Base-by-base conservation (phyloP, 2,888 invertebrate genomes). In the Ophraella communa region DNA sequence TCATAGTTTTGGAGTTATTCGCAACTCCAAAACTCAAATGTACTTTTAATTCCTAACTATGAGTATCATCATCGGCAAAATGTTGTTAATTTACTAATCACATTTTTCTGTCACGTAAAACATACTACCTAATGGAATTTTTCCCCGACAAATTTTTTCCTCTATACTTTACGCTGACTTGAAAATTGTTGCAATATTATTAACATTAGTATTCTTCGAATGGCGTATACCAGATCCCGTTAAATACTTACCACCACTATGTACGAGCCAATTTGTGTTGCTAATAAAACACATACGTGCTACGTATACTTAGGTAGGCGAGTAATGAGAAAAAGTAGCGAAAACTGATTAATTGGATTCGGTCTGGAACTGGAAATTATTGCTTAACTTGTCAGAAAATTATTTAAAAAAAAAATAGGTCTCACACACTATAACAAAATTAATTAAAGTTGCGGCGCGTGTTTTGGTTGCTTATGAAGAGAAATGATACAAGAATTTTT, bases 211-310 rank as follows among this genome's bases (percentile, higher is more conserved):
- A 57, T 57, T 57, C 57, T 47, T 35, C 18, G 35, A 23, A 57
- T 33, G 23, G 14, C 33, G n/a, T n/a, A n/a, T 47, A 47, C 33
- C 33, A 21, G 47, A 57, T 24, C 20, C 44, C 33, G 33, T 30
- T 57, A 57, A 57, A 57, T 47, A 57, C 57, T 49, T 49, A 49
- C 49, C 27, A 49, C 49, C 49, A 27, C 49, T 14, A 49, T 20
- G 33, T 33, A 20, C 57, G 35, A 57, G 47, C 57, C 47, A 57
- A 57, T 57, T 57, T 57, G 57, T 57, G 47, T 57, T 57, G 45
- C 57, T 57, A 57, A 57, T 57, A 57, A 57, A 57, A 57, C 35
- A 47, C 47, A 57, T 57, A 57, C 57, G 57, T 57, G 57, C 57
- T 14, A 33, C 20, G 57, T 45, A 47, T 57, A 33, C 47, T 20